Evolutionary conservation across 1,140 invertebrate species (phyloP).

Genomic region (Heterodera schachtii): DNA sequence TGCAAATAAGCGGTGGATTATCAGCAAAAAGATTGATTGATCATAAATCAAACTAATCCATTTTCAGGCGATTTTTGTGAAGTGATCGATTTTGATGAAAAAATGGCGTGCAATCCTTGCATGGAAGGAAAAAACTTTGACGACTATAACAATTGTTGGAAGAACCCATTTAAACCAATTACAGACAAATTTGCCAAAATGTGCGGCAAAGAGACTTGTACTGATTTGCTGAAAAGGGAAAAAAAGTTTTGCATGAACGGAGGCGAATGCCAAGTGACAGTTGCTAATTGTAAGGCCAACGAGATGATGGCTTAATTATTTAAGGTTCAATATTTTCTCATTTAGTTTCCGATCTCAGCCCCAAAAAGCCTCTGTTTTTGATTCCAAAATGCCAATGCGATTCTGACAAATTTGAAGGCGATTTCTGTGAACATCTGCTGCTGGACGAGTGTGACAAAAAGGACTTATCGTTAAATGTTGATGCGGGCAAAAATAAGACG

Average conservation of each 20-base stretch:
- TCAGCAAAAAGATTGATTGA: background rate
- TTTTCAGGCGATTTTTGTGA: constrained; percentile 17
- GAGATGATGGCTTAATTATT: constrained; percentile 11
- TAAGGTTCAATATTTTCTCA: background rate
- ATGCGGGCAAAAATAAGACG: background rate
- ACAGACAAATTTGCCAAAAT: background rate
- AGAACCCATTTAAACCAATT: background rate
- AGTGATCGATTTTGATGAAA: background rate
- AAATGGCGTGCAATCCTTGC: background rate
- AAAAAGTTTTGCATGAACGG: constrained; percentile 22
- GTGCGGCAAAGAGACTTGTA: constrained; percentile 9
- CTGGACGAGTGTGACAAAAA: constrained; percentile 34
- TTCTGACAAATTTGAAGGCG: constrained; percentile 23
- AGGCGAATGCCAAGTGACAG: constrained; percentile 12
- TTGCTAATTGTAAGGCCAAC: constrained; percentile 10
- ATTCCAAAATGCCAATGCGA: constrained; percentile 42
- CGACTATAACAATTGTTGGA: background rate
- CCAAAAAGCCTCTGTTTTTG: constrained; percentile 10
- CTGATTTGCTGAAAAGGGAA: background rate
- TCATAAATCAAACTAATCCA: background rate
- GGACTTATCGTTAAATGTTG: background rate
- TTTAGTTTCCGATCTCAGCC: background rate
- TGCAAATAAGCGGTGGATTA: constrained; percentile 8
- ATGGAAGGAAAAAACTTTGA: background rate
- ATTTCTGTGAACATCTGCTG: constrained; percentile 34